phyloP scores from a whole-genome alignment of 1,140 invertebrate species.

The Psilanteris sp. region DNA sequence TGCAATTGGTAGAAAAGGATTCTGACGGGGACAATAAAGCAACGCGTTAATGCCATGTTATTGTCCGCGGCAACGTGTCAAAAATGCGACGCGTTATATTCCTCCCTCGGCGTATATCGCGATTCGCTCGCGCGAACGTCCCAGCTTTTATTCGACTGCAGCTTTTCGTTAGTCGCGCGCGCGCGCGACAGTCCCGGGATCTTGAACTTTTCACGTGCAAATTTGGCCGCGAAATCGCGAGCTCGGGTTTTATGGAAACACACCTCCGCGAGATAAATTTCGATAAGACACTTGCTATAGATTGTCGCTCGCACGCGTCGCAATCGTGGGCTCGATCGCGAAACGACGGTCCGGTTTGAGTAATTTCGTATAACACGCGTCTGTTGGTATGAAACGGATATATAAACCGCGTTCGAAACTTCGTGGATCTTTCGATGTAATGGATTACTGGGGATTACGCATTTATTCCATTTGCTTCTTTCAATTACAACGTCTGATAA shows the following conservation, averaged over 20 bases:
- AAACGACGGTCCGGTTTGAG: constrained; percentile 8
- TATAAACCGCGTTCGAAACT: too few relatives aligned
- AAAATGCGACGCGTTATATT: too few relatives aligned
- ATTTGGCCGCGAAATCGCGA: constrained; percentile 2
- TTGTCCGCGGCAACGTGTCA: too few relatives aligned
- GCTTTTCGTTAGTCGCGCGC: too few relatives aligned
- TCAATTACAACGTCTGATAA: constrained; percentile 32
- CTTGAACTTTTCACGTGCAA: too few relatives aligned
- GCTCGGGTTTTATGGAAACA: constrained; percentile 27
- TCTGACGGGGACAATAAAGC: constrained; percentile 34
- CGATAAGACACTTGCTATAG: constrained; percentile 31
- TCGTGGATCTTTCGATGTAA: too few relatives aligned
- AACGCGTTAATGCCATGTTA: constrained; percentile 23
- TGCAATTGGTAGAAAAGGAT: constrained; percentile 39
- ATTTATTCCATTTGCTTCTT: constrained; percentile 51
- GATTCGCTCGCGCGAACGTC: too few relatives aligned
- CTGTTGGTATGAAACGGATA: too few relatives aligned
- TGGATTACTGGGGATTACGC: constrained; percentile 35
- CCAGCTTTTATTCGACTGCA: too few relatives aligned
- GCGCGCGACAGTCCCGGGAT: too few relatives aligned
- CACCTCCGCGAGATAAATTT: constrained; percentile 26
- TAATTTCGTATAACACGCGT: constrained; percentile 1
- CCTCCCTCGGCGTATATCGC: too few relatives aligned
- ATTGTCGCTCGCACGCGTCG: constrained; percentile 17
- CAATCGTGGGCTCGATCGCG: constrained; percentile 5